A percentile compares a stretch with the other conserved stretches of the same genome.
Evolutionary conservation across 2,888 invertebrate genomes (phyloP).

Genomic region (Agrypnus murinus): DNA sequence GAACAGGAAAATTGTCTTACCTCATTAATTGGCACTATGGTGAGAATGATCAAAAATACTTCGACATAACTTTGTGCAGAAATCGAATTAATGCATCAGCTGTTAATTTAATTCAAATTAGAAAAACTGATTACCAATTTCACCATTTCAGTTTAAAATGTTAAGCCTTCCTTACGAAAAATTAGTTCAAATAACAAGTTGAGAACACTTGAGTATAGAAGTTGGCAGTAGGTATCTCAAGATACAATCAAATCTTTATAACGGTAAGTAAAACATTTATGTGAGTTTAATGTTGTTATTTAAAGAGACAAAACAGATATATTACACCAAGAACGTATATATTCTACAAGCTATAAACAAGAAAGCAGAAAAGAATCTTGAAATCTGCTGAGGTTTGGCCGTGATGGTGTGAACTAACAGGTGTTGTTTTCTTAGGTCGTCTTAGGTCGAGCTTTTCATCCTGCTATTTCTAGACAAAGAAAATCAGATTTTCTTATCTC

Average conservation of each 20-base stretch:
- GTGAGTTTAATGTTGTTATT: constrained; percentile 8
- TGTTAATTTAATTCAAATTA: too few species aligned
- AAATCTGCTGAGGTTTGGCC: constrained; percentile 68
- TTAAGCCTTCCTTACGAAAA: too few species aligned
- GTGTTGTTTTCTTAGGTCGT: constrained; percentile 65
- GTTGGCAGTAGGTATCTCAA: neutral
- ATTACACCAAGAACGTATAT: constrained; percentile 55
- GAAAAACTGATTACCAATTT: too few species aligned
- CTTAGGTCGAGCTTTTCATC: constrained; percentile 47
- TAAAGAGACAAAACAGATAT: constrained; percentile 8
- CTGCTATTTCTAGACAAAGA: constrained; percentile 40
- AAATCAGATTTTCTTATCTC: constrained; percentile 39
- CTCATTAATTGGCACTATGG: too few species aligned
- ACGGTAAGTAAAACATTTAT: constrained; percentile 7
- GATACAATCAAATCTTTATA: constrained; percentile 15
- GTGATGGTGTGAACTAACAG: constrained; percentile 66
- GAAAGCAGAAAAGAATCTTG: constrained; percentile 65
- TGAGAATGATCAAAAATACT: too few species aligned
- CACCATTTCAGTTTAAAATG: too few species aligned
- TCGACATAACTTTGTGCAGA: too few species aligned
- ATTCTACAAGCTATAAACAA: constrained; percentile 63
- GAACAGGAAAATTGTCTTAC: too few species aligned
- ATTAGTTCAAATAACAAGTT: too few species aligned
- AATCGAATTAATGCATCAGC: too few species aligned
- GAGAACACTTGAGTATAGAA: too few species aligned